Conservation (phyloP, 2,113 vertebrate genomes). For the Cebidichthys violaceus region DNA sequence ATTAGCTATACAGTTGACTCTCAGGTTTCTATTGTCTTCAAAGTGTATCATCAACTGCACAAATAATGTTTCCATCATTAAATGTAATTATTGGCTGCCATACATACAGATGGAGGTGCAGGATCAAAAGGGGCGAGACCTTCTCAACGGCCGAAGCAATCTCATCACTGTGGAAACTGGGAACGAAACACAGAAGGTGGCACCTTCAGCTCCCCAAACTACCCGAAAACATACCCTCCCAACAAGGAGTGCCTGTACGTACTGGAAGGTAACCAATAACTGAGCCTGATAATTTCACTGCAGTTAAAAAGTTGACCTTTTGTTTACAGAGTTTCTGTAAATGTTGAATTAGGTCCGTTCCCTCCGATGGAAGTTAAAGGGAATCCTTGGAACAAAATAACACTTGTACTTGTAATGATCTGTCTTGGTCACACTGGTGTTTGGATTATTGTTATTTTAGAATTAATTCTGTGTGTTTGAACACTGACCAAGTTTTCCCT, state of each 20-base stretch:
- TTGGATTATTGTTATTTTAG: not conserved
- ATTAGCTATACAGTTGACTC: not conserved
- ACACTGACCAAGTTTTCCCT: not conserved
- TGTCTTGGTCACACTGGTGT: not conserved
- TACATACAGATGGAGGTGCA: slow-evolving; percentile 74
- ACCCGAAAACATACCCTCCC: slow-evolving; percentile 92
- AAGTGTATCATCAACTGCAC: not conserved
- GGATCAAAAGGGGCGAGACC: slow-evolving; percentile 85
- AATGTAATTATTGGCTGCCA: not conserved
- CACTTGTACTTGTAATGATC: not conserved
- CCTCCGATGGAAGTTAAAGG: not conserved
- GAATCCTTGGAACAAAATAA: not conserved
- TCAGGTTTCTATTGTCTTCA: not conserved
- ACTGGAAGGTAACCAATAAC: slow-evolving; percentile 90
- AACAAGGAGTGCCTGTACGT: slow-evolving; percentile 97
- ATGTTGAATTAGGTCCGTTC: not conserved
- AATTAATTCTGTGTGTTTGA: not conserved
- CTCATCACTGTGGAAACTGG: slow-evolving; percentile 92
- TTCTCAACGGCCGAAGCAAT: slow-evolving; percentile 68
- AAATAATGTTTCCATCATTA: not conserved
- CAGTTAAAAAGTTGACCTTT: not conserved
- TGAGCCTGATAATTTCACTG: not conserved
- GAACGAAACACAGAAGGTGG: slow-evolving; percentile 92
- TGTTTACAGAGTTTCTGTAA: not conserved
- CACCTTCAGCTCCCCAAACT: slow-evolving; percentile 94